Base-by-base conservation (phyloP, 2,888 invertebrate genomes). In the Geophilus truncorum region DNA sequence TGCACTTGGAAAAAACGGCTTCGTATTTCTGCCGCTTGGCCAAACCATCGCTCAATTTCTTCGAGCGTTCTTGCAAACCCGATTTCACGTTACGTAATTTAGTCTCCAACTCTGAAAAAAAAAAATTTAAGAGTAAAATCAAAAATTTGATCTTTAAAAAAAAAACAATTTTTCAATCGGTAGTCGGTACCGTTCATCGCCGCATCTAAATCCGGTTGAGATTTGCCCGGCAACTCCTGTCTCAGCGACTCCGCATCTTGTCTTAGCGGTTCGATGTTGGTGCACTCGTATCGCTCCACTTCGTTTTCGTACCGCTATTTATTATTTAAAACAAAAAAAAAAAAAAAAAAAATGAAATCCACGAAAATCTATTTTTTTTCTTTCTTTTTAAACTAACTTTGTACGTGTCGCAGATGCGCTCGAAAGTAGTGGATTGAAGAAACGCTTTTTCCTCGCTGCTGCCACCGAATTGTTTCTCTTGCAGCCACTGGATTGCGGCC, bases 11-110 rank as follows among this genome's bases (percentile, higher is more conserved):
- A 77, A 94, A 90, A 82, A 94, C 93, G 70, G 90, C 90, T 87
- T 97, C 97, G 84, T 95, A 94, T 77, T 92, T 90, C 85, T 91
- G 93, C 82, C 96, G 90, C 15, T 92, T 92, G 86, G 93, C 92
- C 12, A 94, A 88, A 12, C 94, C 89, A 87, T 93, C 93, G 51
- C 90, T 90, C 30, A 96, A 87, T 0, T 91, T 91, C 81, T 91
- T 90, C 82, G 93, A 90, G 84, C 93, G 93, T 80, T 92, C 92
- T 80, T 91, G 90, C 32, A 93, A 91, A 85, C 93, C 92, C 81
- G 91, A 91, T 87, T 92, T 92, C 45, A 95, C 88, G 21, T 90
- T 90, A 7, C 12, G n/a, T 9, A 80, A 9, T 15, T 32, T 92
- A 75, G 91, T 91, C 83, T 91, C 92, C 0, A 95, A 78, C 89